These are phyloP conservation scores for Hyla sarda DNA, from an alignment of 2,113 vertebrate species.

Conservation along the genomic window DNA sequence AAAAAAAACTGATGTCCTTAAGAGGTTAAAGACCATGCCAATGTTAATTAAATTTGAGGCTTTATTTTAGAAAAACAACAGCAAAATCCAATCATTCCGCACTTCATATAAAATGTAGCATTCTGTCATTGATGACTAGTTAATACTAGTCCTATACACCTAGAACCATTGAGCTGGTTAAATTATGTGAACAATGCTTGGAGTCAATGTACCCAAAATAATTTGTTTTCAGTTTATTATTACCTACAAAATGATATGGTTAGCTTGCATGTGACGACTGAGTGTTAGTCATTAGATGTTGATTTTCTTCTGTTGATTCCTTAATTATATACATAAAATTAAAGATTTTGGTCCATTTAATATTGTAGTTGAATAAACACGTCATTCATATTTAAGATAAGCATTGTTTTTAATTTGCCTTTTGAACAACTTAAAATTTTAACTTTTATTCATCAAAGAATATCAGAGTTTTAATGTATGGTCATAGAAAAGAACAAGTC, in stretches of 20 bases:
- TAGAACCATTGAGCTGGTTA: neutral
- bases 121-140: neutral
- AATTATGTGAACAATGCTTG: neutral
- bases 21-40: no score
- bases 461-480: neutral
- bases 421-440: neutral
- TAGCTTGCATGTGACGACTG: slow-evolving; percentile 23
- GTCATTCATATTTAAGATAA: slow-evolving; percentile 17
- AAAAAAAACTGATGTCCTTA: no score
- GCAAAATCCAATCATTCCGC: neutral
- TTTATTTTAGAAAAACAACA: neutral
- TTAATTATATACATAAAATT: slow-evolving; percentile 43
- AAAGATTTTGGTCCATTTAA: slow-evolving; percentile 18
- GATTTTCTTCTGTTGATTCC: slow-evolving; percentile 28
- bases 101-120: neutral
- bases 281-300: slow-evolving; percentile 24
- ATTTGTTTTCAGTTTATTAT: neutral
- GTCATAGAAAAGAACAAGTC: neutral
- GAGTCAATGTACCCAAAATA: neutral
- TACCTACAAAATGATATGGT: neutral
- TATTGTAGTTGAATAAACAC: slow-evolving; percentile 38
- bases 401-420: slow-evolving; percentile 33
- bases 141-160: neutral
- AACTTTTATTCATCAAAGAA: no score
- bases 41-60: neutral